Percentiles rank a stretch among this genome's conserved stretches.
phyloP scores from a whole-genome alignment of 2,797 vertebrate species.

The Semaprochilodus insignis region DNA sequence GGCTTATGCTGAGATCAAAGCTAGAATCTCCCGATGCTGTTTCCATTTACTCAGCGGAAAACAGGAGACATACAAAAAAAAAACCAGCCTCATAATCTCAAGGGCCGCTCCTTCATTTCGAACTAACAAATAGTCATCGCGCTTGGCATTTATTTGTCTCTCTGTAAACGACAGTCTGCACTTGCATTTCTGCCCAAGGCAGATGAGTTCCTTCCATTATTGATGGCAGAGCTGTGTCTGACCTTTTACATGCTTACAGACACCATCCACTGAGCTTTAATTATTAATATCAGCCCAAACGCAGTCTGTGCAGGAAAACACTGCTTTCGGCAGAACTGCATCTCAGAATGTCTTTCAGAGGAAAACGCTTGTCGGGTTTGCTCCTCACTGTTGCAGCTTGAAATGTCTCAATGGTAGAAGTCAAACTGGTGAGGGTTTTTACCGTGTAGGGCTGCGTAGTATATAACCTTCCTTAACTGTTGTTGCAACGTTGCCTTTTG shows the following conservation, averaged over 20 bases:
- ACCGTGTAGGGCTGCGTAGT: background rate
- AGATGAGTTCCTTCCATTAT: conserved; percentile 60
- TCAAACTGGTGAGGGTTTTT: background rate
- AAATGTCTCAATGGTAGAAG: background rate
- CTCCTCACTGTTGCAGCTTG: background rate
- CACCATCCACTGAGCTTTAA: conserved; percentile 52
- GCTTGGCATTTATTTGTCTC: conserved; percentile 59
- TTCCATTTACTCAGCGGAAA: conserved; percentile 9
- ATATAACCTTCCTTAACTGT: background rate
- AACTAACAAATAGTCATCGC: conserved; percentile 44
- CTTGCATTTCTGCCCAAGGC: conserved; percentile 47
- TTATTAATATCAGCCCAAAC: conserved; percentile 54
- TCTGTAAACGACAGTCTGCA: conserved; percentile 57
- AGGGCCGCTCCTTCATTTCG: conserved; percentile 36
- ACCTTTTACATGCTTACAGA: conserved; percentile 59
- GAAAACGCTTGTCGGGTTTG: background rate
- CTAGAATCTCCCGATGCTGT: conserved; percentile 16
- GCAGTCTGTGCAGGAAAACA: conserved; percentile 27
- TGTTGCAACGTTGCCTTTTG: too few relatives aligned
- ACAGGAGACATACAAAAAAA: conserved; percentile 6
- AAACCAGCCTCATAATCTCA: conserved; percentile 31
- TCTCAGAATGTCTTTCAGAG: background rate
- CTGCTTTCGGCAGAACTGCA: background rate
- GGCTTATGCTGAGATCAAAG: conserved; percentile 19
- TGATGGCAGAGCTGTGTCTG: conserved; percentile 57